These are phyloP conservation scores for Balaenoptera acutorostrata DNA, from an alignment of 2,113 vertebrate species.

Conservation along the genomic window DNA sequence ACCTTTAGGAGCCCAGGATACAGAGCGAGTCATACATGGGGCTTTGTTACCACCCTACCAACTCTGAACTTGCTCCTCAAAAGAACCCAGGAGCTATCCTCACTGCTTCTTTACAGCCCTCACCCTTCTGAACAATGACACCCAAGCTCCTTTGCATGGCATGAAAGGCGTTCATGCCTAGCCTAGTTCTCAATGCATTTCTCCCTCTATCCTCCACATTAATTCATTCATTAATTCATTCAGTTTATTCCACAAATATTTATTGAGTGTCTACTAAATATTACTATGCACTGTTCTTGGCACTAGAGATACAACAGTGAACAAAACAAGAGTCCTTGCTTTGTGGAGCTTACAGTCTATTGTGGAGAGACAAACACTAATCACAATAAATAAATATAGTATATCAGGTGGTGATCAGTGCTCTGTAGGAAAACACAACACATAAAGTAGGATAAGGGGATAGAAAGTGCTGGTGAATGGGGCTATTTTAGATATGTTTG, in stretches of 20 bases:
- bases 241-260: slow-evolving; percentile 65
- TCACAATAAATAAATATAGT: slow-evolving; percentile 51
- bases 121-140: background rate
- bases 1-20: background rate
- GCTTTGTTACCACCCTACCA: background rate
- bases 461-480: background rate
- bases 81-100: background rate
- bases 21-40: background rate
- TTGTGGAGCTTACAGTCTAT: slow-evolving; percentile 65
- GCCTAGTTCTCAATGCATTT: background rate
- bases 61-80: background rate
- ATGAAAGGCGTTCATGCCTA: background rate
- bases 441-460: background rate
- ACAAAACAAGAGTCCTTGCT: slow-evolving; percentile 56
- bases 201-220: background rate
- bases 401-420: slow-evolving; percentile 20
- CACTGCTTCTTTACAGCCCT: background rate
- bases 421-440: slow-evolving; percentile 18
- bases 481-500: background rate
- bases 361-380: slow-evolving; percentile 39
- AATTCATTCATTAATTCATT: slow-evolving; percentile 33
- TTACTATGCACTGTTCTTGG: slow-evolving; percentile 47
- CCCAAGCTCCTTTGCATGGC: background rate
- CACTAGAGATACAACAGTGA: slow-evolving; percentile 48
- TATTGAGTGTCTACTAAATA: slow-evolving; percentile 60